Conservation (phyloP, 2,797 vertebrate genomes). For the Tenualosa thibaudeaui region DNA sequence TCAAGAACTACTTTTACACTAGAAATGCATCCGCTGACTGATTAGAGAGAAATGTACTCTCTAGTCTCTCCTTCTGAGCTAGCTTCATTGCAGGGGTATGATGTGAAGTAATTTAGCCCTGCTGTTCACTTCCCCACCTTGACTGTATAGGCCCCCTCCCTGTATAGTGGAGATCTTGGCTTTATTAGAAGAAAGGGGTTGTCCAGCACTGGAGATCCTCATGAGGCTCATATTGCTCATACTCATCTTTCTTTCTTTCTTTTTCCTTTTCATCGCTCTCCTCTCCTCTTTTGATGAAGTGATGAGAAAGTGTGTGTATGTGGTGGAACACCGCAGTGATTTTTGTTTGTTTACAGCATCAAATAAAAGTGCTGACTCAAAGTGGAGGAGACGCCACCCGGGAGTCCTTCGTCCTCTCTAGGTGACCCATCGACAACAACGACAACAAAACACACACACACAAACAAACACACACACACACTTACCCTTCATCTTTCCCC, state of each 20-base stretch:
- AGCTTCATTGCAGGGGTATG: background rate
- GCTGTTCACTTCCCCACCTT: background rate
- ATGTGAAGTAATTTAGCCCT: background rate
- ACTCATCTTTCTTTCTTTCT: background rate
- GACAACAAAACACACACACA: no score
- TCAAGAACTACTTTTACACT: background rate
- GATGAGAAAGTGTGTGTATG: background rate
- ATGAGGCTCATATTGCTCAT: background rate
- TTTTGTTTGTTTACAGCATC: constrained; percentile 12
- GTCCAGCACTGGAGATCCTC: background rate
- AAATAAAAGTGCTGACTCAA: constrained; percentile 4
- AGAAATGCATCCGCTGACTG: background rate
- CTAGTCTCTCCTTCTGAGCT: background rate
- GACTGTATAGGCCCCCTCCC: background rate
- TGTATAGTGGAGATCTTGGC: background rate
- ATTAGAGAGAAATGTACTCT: background rate
- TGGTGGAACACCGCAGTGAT: background rate
- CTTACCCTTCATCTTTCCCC: background rate
- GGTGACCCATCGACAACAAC: background rate
- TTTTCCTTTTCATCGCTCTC: background rate
- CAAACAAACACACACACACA: background rate
- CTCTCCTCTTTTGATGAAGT: background rate
- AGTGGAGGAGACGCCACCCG: background rate
- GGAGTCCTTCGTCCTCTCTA: constrained; percentile 2
- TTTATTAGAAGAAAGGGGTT: background rate